These are phyloP conservation scores for Mycalesis mineus DNA, from an alignment of 2,888 invertebrate genomes.

Conservation along the genomic window DNA sequence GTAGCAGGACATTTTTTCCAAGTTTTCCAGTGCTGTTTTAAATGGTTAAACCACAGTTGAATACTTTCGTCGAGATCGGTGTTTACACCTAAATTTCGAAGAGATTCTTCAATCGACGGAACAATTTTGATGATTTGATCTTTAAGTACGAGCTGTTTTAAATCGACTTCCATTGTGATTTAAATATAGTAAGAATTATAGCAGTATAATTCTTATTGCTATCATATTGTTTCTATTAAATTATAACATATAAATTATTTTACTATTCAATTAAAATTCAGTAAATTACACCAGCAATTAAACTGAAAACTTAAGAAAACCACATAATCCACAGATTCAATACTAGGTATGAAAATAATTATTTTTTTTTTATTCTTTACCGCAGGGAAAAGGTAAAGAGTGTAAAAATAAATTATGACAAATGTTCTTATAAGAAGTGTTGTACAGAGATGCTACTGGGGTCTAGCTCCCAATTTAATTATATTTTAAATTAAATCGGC, in stretches of 20 bases:
- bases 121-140: slow-evolving; percentile 69
- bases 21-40: slow-evolving; percentile 63
- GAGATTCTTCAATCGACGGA: slow-evolving; percentile 65
- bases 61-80: slow-evolving; percentile 61
- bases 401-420: no score
- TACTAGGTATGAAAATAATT: no score
- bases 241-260: background rate
- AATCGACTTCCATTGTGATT: slow-evolving; percentile 18
- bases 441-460: no score
- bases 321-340: no score
- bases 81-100: slow-evolving; percentile 56
- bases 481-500: no score
- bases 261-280: no score
- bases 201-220: background rate
- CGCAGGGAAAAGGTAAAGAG: no score
- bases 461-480: no score
- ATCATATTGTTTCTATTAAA: background rate
- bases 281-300: no score
- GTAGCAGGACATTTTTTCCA: slow-evolving; percentile 78
- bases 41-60: slow-evolving; percentile 58
- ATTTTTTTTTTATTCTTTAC: no score
- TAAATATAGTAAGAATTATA: background rate
- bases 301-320: no score
- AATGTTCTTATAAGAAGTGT: no score
- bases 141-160: slow-evolving; percentile 24